Percentiles rank a stretch among this genome's conserved stretches.
Evolutionary conservation across 2,113 vertebrate species (phyloP).

Genomic region (Ameiurus melas): DNA sequence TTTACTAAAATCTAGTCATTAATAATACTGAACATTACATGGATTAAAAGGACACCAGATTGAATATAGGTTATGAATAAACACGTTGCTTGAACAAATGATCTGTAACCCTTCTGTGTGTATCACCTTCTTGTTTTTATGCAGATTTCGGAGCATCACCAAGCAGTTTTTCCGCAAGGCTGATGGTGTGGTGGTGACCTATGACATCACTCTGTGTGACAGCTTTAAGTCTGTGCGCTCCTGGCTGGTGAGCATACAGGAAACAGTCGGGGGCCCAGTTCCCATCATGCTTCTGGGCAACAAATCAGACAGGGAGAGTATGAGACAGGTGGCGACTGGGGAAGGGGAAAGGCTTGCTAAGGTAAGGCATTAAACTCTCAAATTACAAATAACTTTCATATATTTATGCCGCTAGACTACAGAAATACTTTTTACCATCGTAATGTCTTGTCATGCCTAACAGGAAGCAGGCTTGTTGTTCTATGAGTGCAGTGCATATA

Average conservation of each 20-base stretch:
- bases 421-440: not conserved
- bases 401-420: not conserved
- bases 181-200: conserved; percentile 88
- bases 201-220: conserved; percentile 83
- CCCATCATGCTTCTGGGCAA: conserved; percentile 86
- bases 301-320: conserved; percentile 84
- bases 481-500: conserved; percentile 88
- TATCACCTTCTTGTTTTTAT: not conserved
- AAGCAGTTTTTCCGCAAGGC: conserved; percentile 95
- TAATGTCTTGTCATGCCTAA: conserved; percentile 34
- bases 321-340: conserved; percentile 79
- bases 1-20: not conserved
- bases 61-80: not conserved
- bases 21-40: not conserved
- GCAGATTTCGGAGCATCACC: conserved; percentile 88
- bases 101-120: not conserved
- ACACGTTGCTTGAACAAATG: not conserved
- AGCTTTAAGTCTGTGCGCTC: conserved; percentile 81
- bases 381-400: not conserved
- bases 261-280: conserved; percentile 78
- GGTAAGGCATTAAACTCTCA: conserved; percentile 65
- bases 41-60: not conserved
- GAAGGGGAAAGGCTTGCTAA: conserved; percentile 81
- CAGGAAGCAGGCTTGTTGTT: conserved; percentile 85
- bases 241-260: conserved; percentile 87